Evolutionary conservation across 2,888 invertebrate species (phyloP).

Genomic region (Homarus gammarus): DNA sequence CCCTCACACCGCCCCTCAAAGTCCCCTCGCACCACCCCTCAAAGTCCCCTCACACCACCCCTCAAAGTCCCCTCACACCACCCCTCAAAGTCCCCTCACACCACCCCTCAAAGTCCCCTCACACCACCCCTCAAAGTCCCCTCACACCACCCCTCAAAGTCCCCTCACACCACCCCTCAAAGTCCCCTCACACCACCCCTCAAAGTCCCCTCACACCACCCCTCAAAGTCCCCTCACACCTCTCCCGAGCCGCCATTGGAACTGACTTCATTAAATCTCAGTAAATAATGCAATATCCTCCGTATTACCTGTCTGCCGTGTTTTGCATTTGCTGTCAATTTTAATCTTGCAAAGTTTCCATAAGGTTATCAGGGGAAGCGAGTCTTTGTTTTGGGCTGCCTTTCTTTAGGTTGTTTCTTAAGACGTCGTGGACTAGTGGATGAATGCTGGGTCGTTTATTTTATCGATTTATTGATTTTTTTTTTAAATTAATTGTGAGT

Average conservation of each 20-base stretch:
- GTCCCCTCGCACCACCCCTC: background rate
- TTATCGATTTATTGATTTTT: no score
- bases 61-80: background rate
- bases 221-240: background rate
- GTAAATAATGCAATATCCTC: conserved; percentile 65
- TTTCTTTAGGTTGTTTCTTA: conserved; percentile 4
- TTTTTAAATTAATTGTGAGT: no score
- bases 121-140: background rate
- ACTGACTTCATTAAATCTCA: conserved; percentile 65
- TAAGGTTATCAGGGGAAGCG: conserved; percentile 39
- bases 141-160: background rate
- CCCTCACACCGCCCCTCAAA: background rate
- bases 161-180: background rate
- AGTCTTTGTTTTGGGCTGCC: conserved; percentile 20
- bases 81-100: background rate
- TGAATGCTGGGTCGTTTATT: no score
- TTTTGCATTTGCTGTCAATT: conserved; percentile 69
- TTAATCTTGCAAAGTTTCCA: conserved; percentile 67
- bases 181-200: background rate
- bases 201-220: background rate
- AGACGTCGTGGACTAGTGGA: no score
- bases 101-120: background rate
- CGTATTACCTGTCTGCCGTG: conserved; percentile 59
- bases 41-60: background rate
- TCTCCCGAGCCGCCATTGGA: conserved; percentile 24